Evolutionary conservation across 2,113 vertebrate species (phyloP).

Genomic region (Ctenomys sociabilis): DNA sequence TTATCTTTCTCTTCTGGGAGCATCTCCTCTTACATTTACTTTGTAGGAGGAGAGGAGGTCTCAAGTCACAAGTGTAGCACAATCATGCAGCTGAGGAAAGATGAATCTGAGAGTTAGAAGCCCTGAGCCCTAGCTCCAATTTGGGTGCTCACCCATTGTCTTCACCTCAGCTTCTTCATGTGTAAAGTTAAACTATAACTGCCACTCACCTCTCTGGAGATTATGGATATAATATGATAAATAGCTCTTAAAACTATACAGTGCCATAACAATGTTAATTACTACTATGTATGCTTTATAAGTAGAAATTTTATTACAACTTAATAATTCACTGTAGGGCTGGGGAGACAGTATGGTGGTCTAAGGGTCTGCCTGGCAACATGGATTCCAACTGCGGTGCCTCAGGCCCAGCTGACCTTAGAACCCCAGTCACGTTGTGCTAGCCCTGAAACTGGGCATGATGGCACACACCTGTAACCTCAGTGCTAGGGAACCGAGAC

Average conservation of each 20-base stretch:
- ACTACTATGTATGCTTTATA: neutral
- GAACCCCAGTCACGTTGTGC: no score
- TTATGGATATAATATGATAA: conserved; percentile 19
- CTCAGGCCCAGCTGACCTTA: no score
- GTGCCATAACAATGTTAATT: conserved; percentile 34
- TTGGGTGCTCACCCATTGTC: neutral
- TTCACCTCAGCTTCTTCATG: neutral
- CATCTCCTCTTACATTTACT: neutral
- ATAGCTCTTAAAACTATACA: conserved; percentile 8
- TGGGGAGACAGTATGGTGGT: no score
- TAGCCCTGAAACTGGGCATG: no score
- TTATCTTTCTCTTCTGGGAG: neutral
- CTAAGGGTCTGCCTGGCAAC: no score
- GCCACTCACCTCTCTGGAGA: neutral
- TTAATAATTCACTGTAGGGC: conserved; percentile 9
- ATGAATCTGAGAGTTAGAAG: neutral
- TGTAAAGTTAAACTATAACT: conserved; percentile 11
- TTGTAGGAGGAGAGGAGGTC: neutral
- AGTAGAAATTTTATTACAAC: conserved; percentile 12
- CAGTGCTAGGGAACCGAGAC: no score
- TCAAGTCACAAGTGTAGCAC: neutral
- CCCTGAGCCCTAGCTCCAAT: neutral
- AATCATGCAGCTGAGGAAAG: neutral
- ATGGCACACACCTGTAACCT: no score
- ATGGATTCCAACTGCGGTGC: no score